Percentiles rank a stretch among this genome's conserved stretches.
Evolutionary conservation across 2,113 vertebrate genomes (phyloP).

Genomic region (Arvicanthis niloticus): DNA sequence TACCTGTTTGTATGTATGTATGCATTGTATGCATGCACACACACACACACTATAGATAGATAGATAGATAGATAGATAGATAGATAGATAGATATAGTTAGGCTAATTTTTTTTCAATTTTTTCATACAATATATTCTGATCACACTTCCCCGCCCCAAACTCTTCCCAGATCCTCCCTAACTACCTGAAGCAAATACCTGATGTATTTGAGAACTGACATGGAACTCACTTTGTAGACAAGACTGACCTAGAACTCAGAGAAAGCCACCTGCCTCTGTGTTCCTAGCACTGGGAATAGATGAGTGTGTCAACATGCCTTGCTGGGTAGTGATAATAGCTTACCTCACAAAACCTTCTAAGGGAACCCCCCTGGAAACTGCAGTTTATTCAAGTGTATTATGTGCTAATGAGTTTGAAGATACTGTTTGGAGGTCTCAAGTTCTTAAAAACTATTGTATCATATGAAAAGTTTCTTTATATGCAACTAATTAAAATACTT

Average conservation of each 20-base stretch:
- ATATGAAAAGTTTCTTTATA: slow-evolving; percentile 13
- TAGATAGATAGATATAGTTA: too few relatives aligned
- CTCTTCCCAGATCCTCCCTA: neutral
- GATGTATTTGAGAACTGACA: neutral
- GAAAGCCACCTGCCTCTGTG: neutral
- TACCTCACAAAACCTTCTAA: neutral
- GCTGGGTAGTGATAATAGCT: neutral
- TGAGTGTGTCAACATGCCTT: neutral
- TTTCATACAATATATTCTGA: neutral
- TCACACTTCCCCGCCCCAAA: too few relatives aligned
- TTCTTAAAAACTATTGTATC: slow-evolving; percentile 15
- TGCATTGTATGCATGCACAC: too few relatives aligned
- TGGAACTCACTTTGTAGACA: neutral
- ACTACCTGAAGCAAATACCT: neutral
- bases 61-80: too few relatives aligned
- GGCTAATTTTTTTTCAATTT: too few relatives aligned
- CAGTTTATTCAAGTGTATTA: slow-evolving; percentile 35
- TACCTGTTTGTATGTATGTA: neutral
- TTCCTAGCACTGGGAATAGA: too few relatives aligned
- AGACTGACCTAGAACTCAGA: neutral
- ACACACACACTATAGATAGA: too few relatives aligned
- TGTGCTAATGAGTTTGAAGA: slow-evolving; percentile 45
- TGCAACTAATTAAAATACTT: slow-evolving; percentile 62
- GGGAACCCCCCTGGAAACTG: slow-evolving; percentile 17
- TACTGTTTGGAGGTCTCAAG: neutral